Base-by-base conservation (phyloP, 2,113 vertebrate genomes). In the Coptodon rendalli region DNA sequence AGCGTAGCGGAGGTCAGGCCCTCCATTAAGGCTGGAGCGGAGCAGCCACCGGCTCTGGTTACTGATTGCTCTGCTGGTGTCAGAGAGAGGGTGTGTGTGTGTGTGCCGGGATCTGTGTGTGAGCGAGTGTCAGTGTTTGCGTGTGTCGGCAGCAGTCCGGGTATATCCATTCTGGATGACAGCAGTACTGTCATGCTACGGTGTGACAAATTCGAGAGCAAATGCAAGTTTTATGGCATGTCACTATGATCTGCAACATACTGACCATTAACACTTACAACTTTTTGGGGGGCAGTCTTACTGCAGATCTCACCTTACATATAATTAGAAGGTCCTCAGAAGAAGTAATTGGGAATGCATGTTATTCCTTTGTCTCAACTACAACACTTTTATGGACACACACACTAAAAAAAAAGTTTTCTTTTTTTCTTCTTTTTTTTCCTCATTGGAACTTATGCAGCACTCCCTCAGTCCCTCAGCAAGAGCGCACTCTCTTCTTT, bases 21-120 rank as follows among this genome's bases (percentile, higher is more conserved):
- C 95, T 95, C 95, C 91, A 96, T 96, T 96, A 96, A 90, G 86
- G 80, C 85, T 87, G 86, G 81, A 93, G 93, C 86, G 83, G 88
- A 94, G 93, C 92, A 87, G 91, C 92, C 86, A 88, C 81, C 63
- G 61, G 88, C 92, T 94, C 92, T 89, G 87, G 90, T 92, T 91
- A 87, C 94, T 92, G 92, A 94, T 94, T 89, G 82, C 68, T 81
- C 73, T 79, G 87, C 54, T 45, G 57, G 87, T 92, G 85, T 83
- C 56, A 36, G 85, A 81, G 31, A 24, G 56, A 59, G 50, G 6
- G 54, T 29, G 86, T 38, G 84, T 83, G 31, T 19, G 61, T 22
- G n/a, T 68, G 36, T 68, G 63, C 19, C 0, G 11, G 2, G n/a
- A 38, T 38, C 61, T 66, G 61, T 7, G 34, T 66, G 61, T 66